Base-by-base conservation (phyloP, 2,888 invertebrate species). In the Morinoia aosen region DNA sequence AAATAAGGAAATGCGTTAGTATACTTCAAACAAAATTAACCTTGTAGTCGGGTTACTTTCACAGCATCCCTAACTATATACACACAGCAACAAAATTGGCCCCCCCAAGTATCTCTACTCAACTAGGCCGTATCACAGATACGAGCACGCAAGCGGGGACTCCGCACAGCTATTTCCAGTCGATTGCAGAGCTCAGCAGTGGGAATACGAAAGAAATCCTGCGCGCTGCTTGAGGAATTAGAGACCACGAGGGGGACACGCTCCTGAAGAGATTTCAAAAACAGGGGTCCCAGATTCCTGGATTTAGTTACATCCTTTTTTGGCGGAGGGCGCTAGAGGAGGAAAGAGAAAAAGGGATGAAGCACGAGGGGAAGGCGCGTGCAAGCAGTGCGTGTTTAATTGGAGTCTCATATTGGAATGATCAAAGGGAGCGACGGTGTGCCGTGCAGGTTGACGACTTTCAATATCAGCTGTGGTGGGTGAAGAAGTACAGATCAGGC, bases 351-450 rank as follows among this genome's bases (percentile, higher is more conserved):
- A 76, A 3, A 16, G 76, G 25, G 25, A 76, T 76, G 25, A 76
- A 76, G 76, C 25, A 76, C 25, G 76, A 33, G 76, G 76, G 76
- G 76, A 76, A 76, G 76, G 33, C 76, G 76, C 76, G 76, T 76
- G 90, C 39, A 90, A 90, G 90, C 39, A 48, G 90, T 40, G 90
- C 90, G 90, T 90, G 90, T 90, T 90, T 93, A 93, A 93, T 57
- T 93, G 93, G 93, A 93, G 57, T 93, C 48, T 57, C n/a, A 93
- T 93, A 93, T 93, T 93, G n/a, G 93, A 93, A 57, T 56, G 93
- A 93, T 93, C n/a, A 93, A 93, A 93, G 57, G 57, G 90, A 90
- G 14, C 48, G 90, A 76, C 25, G 25, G 76, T 76, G 76, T 33
- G 76, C 76, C 76, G 10, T 76, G 76, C 25, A 33, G 8, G 76